phyloP scores from a whole-genome alignment of 2,888 invertebrate species.

The Diarsia rubi region DNA sequence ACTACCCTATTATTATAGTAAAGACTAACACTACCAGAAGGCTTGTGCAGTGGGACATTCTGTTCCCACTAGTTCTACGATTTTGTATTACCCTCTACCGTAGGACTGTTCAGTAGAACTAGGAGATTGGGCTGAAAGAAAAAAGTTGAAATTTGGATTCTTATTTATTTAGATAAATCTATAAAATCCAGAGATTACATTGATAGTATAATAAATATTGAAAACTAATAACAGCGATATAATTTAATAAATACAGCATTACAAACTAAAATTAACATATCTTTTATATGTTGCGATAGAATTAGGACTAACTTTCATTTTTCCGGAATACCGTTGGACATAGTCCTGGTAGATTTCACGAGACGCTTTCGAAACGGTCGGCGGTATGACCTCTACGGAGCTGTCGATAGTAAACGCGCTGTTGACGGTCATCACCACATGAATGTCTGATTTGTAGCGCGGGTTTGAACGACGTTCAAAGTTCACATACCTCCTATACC shows the following conservation, averaged over 20 bases:
- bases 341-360: conserved; percentile 93
- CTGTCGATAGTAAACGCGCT: conserved; percentile 92
- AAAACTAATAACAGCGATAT: neutral
- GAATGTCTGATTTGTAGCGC: conserved; percentile 85
- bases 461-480: conserved; percentile 92
- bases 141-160: neutral
- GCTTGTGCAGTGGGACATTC: too few relatives aligned
- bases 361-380: conserved; percentile 92
- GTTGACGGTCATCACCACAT: conserved; percentile 91
- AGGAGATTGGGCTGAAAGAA: too few relatives aligned
- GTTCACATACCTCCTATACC: conserved; percentile 91
- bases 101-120: too few relatives aligned
- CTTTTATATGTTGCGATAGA: conserved; percentile 78
- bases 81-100: too few relatives aligned
- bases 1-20: too few relatives aligned
- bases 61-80: too few relatives aligned
- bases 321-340: conserved; percentile 90
- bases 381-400: conserved; percentile 92
- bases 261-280: conserved; percentile 81
- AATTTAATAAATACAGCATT: conserved; percentile 28
- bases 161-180: conserved; percentile 13
- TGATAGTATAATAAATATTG: conserved; percentile 4
- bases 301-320: conserved; percentile 78
- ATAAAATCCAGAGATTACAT: neutral
- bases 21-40: too few relatives aligned